Percentiles rank a stretch among this genome's conserved stretches.
These are phyloP conservation scores for Alethe castanea DNA, from an alignment of 2,113 vertebrate genomes.

Conservation along the genomic window DNA sequence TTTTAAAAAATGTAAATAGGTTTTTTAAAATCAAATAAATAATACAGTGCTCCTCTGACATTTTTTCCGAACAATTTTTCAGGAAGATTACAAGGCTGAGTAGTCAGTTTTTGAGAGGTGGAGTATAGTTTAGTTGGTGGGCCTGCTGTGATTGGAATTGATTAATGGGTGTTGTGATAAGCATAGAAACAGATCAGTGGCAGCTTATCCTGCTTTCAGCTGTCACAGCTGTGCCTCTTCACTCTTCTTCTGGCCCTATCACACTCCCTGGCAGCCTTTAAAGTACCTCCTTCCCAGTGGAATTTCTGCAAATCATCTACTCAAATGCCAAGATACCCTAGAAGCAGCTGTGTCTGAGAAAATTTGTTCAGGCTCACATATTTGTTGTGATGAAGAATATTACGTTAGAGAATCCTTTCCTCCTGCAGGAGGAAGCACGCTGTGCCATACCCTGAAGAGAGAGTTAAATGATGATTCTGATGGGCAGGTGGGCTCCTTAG, in stretches of 20 bases:
- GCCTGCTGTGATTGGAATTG: constrained; percentile 62
- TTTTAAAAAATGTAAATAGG: background rate
- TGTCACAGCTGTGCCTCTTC: constrained; percentile 72
- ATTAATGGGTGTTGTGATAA: constrained; percentile 71
- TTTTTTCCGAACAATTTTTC: constrained; percentile 36
- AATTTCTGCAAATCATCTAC: constrained; percentile 67
- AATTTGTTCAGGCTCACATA: constrained; percentile 4
- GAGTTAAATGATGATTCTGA: background rate
- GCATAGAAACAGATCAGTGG: constrained; percentile 62
- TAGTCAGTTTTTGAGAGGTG: constrained; percentile 52
- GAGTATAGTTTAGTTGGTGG: constrained; percentile 47
- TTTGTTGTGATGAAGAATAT: constrained; percentile 25
- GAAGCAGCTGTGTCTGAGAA: constrained; percentile 62
- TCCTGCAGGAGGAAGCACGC: background rate
- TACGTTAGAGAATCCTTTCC: background rate
- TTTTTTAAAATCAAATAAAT: background rate
- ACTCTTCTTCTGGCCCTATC: constrained; percentile 55
- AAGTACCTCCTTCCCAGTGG: constrained; percentile 61
- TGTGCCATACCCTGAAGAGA: background rate
- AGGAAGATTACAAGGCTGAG: constrained; percentile 51
- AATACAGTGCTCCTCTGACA: background rate
- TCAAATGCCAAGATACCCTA: constrained; percentile 51
- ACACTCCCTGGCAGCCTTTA: constrained; percentile 47
- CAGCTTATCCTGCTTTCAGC: constrained; percentile 69
- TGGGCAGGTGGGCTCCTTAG: constrained; percentile 8